Base-by-base conservation (phyloP, 2,113 vertebrate species). In the Chlorodrepanis virens region DNA sequence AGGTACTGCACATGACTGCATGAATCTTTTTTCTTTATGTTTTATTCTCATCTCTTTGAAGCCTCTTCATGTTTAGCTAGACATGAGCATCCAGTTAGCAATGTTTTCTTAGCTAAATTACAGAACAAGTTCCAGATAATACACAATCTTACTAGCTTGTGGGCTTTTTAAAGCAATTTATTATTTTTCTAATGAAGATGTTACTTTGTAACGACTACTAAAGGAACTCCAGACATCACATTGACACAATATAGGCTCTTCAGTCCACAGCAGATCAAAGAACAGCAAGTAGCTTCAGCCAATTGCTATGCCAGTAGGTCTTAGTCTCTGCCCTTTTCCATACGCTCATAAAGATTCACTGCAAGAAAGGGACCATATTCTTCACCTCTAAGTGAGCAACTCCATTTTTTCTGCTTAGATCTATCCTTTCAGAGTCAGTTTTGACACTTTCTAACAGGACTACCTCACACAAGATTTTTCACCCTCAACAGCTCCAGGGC, bases 101-200 rank as follows among this genome's bases (percentile, higher is more conserved):
- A 61, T 83, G 54, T 74, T 93, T 86, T 76, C 74, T 82, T 52
- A 80, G 39, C 33, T 93, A 74, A 94, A 77, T 83, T 88, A 92
- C 56, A 90, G 54, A 93, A 76, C 53, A 77, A 57, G 45, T 65
- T 68, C 61, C 70, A 91, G 40, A 80, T 69, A 91, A 90, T 14
- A 78, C 5, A 68, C 11, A 25, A 31, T 29, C 40, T 75, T 75
- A 50, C 11, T 35, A 69, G 4, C 49, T 69, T 57, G 35, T 20
- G 9, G 9, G 47, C 21, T 18, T 69, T 80, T 71, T 4, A 44
- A 80, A 80, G n/a, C 40, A 40, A 65, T 72, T 74, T 57, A 61
- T 17, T 25, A 14, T 69, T 72, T 23, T 50, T 61, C 53, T 79
- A 82, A 92, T 11, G 13, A 94, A 63, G 13, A 50, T 72, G 69